Evolutionary conservation across 1,140 invertebrate species (phyloP).

Genomic region (Macrobrachium nipponense): DNA sequence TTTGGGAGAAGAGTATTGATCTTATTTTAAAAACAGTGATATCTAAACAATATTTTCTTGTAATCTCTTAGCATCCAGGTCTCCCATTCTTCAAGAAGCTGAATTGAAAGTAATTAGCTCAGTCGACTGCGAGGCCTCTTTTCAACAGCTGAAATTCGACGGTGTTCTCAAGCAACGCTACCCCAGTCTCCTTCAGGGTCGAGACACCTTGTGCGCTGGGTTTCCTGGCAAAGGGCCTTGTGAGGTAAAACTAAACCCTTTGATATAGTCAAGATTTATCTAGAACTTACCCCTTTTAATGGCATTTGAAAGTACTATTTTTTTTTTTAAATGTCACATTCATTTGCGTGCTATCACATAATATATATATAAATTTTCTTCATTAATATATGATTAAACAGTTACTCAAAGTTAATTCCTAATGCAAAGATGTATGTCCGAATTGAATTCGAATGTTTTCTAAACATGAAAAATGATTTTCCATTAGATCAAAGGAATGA

Average conservation of each 20-base stretch:
- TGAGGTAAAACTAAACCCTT: not conserved
- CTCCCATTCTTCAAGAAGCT: slow-evolving; percentile 14
- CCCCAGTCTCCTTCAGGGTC: slow-evolving; percentile 13
- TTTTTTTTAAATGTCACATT: no score
- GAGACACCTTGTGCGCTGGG: slow-evolving; percentile 19
- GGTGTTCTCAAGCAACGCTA: not conserved
- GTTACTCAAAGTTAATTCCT: no score
- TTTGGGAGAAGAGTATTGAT: not conserved
- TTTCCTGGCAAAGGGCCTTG: not conserved
- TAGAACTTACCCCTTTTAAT: not conserved
- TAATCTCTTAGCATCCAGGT: not conserved
- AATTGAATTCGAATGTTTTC: no score
- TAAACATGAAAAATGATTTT: not conserved
- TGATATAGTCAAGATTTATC: not conserved
- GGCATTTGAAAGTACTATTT: no score
- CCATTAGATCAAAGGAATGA: not conserved
- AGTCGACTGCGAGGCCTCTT: not conserved
- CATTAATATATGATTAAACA: not conserved
- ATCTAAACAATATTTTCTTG: not conserved
- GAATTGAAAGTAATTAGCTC: not conserved
- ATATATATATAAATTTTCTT: not conserved
- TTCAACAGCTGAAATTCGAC: not conserved
- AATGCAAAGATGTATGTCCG: no score
- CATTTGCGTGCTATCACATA: not conserved
- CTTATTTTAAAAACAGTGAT: not conserved